Conservation (phyloP, 1,140 invertebrate genomes). For the Lepidurus arcticus region DNA sequence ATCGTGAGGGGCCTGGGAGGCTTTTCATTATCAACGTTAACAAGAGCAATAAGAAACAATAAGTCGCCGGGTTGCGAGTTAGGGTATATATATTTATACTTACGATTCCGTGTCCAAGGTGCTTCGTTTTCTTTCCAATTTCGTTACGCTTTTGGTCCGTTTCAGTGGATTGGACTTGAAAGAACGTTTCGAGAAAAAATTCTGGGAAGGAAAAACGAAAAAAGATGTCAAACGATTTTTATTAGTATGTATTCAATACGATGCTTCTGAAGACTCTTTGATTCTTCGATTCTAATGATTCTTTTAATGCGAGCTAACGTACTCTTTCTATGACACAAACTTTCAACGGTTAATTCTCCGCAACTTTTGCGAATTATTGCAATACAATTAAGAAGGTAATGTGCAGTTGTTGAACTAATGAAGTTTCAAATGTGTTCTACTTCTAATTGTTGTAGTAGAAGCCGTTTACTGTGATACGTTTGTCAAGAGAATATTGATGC, state of each 20-base stretch:
- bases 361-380: neutral
- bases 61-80: neutral
- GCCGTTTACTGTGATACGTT: no score
- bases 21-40: slow-evolving; percentile 20
- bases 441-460: no score
- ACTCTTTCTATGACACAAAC: neutral
- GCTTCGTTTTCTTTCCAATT: slow-evolving; percentile 69
- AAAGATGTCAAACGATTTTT: neutral
- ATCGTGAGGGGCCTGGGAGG: neutral
- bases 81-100: slow-evolving; percentile 34
- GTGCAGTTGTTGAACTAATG: neutral
- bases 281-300: no score
- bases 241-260: neutral
- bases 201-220: slow-evolving; percentile 48
- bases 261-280: no score
- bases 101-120: slow-evolving; percentile 50
- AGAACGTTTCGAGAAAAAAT: slow-evolving; percentile 85
- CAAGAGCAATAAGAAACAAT: slow-evolving; percentile 19
- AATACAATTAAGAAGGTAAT: neutral
- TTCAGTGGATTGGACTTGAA: slow-evolving; percentile 81
- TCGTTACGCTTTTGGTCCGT: slow-evolving; percentile 85
- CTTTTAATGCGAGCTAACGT: neutral
- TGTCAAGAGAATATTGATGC: no score
- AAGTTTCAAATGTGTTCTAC: no score
- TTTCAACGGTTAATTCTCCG: neutral